Base-by-base conservation (phyloP, 2,797 vertebrate genomes). In the Neopelma chrysocephalum region DNA sequence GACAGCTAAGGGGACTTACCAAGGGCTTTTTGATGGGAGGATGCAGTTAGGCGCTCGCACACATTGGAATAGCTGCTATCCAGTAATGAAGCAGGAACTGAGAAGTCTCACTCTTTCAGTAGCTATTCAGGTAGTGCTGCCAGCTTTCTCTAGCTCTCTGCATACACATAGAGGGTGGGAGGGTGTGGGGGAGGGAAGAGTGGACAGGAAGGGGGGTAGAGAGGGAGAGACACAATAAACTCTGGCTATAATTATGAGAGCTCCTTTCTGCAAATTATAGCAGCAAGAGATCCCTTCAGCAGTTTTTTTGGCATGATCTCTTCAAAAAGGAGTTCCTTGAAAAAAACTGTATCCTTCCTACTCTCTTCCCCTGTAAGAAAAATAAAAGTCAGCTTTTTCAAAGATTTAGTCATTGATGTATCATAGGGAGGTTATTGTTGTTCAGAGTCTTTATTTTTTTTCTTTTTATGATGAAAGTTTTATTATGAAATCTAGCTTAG, bases 401-500 rank as follows among this genome's bases (percentile, higher is more conserved):
- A 61, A 82, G 79, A 73, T 86, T 78, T 95, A 96, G 82, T 89
- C 66, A 94, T 26, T 79, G 76, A 75, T 93, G 66, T 66, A 73
- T 86, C 75, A 60, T 21, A 57, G n/a, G 38, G 50, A 89, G 84
- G 42, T 84, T 87, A 90, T 70, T 83, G 56, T 69, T 77, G n/a
- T 76, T 94, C 45, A 48, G 48, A 88, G 64, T 53, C 84, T 68
- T 62, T 34, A 7, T 66, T 77, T 84, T 70, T 70, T 76, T 86
- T 21, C 9, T 34, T 76, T 93, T 94, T 73, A 78, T 78, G 56
- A 87, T 94, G 80, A 92, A 93, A 95, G 61, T 77, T 96, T 96
- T 94, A 81, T 93, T 93, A 84, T 82, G 62, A 93, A 88, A 90
- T 95, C 93, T 69, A 92, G 61, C 80, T 71, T 77, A 81, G 53